These are phyloP conservation scores for Lipophrys pholis DNA, from an alignment of 2,113 vertebrate genomes.

Conservation along the genomic window DNA sequence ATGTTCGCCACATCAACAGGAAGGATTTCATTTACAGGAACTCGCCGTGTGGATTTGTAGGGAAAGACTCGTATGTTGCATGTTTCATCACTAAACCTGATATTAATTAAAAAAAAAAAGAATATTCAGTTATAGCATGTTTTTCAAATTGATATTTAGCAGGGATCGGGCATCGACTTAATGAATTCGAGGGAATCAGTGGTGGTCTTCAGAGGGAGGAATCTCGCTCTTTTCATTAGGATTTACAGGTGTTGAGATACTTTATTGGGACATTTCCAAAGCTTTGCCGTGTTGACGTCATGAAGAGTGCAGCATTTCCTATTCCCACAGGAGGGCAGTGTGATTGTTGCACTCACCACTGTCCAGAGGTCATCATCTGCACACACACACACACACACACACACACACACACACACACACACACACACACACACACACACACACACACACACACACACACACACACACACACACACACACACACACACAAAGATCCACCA, in stretches of 20 bases:
- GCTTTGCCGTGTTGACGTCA: conserved; percentile 2
- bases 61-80: neutral
- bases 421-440: neutral
- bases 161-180: neutral
- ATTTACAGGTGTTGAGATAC: neutral
- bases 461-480: neutral
- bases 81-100: neutral
- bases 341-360: conserved; percentile 22
- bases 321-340: conserved; percentile 70
- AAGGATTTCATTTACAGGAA: too few relatives aligned
- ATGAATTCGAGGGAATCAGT: too few relatives aligned
- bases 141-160: neutral
- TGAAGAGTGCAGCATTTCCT: conserved; percentile 27
- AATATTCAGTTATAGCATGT: neutral
- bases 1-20: too few relatives aligned
- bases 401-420: neutral
- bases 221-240: too few relatives aligned
- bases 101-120: neutral
- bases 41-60: too few relatives aligned
- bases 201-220: too few relatives aligned
- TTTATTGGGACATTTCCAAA: neutral
- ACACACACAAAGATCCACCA: conserved; percentile 5
- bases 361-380: conserved; percentile 11
- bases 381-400: neutral
- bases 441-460: neutral